A percentile compares a stretch with the other conserved stretches of the same genome.
phyloP scores from a whole-genome alignment of 2,888 invertebrate genomes.

The Capitulum mitella region DNA sequence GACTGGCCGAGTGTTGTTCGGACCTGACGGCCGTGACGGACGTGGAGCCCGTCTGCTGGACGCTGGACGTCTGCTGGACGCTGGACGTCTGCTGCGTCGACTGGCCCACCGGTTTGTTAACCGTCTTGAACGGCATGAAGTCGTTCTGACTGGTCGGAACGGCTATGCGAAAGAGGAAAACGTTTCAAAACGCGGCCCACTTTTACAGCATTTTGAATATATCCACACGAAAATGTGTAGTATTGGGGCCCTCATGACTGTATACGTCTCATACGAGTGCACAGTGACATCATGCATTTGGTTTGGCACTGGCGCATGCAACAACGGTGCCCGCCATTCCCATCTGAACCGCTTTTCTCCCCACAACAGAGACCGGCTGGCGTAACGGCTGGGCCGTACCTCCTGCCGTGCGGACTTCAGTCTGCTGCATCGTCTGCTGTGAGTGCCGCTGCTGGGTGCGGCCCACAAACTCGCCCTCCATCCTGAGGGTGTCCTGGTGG shows the following conservation, averaged over 20 bases:
- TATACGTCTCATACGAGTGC: too few relatives aligned
- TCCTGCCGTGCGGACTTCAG: neutral
- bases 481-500: slow-evolving; percentile 27
- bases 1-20: neutral
- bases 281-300: too few relatives aligned
- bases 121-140: slow-evolving; percentile 15
- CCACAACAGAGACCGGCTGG: too few relatives aligned
- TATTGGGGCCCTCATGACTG: too few relatives aligned
- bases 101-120: neutral
- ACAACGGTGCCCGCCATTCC: too few relatives aligned
- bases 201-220: too few relatives aligned
- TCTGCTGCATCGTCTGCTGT: neutral
- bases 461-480: slow-evolving; percentile 33
- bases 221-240: too few relatives aligned
- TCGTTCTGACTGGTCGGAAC: neutral
- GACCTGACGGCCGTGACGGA: neutral
- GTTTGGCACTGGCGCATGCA: too few relatives aligned
- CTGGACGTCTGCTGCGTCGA: neutral
- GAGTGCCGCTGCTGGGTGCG: neutral
- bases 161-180: too few relatives aligned
- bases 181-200: too few relatives aligned
- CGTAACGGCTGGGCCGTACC: neutral
- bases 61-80: neutral
- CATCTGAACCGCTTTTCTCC: too few relatives aligned
- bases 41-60: neutral